Percentiles rank a stretch among this genome's conserved stretches.
Conservation (phyloP, 2,113 vertebrate genomes). For the Camarhynchus parvulus region DNA sequence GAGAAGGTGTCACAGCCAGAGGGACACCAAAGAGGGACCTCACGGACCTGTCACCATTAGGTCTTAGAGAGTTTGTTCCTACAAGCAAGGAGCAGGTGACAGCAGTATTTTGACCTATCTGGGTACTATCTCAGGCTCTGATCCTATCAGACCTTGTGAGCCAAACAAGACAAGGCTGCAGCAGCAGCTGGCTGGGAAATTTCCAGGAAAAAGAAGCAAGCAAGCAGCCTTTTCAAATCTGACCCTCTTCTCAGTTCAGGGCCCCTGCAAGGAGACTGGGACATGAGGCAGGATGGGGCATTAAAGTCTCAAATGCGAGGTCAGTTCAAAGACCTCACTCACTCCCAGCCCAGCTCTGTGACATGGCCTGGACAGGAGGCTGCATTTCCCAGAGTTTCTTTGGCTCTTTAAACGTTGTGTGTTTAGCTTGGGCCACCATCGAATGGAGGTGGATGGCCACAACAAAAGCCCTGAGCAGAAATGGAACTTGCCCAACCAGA, state of each 20-base stretch:
- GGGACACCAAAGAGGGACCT: neutral
- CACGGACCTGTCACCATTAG: neutral
- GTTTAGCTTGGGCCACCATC: neutral
- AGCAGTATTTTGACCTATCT: neutral
- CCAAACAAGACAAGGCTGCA: neutral
- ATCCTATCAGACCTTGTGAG: conserved; percentile 36
- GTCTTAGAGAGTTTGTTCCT: neutral
- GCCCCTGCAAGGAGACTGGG: neutral
- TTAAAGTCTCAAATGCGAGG: neutral
- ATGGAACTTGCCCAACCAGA: neutral
- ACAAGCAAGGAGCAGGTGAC: neutral
- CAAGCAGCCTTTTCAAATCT: neutral
- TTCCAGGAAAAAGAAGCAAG: conserved; percentile 47
- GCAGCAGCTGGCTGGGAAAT: conserved; percentile 60
- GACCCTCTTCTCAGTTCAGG: neutral
- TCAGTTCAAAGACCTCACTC: neutral
- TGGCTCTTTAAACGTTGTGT: neutral
- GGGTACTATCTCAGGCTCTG: neutral
- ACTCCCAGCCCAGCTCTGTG: neutral
- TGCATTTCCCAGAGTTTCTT: neutral
- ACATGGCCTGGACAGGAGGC: neutral
- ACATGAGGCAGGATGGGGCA: neutral
- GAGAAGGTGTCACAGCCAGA: neutral
- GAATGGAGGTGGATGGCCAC: neutral
- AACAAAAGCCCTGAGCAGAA: neutral